Evolutionary conservation across 1,140 invertebrate species (phyloP).

Genomic region (Dendrolimus punctatus): DNA sequence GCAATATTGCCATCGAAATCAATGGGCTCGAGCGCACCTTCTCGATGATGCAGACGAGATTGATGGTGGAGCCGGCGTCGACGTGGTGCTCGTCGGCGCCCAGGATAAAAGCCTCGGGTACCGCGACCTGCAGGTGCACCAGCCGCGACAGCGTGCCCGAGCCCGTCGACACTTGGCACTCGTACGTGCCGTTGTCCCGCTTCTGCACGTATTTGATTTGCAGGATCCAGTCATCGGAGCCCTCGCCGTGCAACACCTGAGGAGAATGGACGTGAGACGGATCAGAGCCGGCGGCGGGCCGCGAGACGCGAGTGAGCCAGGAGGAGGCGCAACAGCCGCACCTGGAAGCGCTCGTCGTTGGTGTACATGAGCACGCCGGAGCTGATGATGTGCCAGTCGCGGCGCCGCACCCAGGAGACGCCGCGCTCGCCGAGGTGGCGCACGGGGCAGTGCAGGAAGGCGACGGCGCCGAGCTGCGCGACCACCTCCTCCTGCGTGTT

Average conservation of each 20-base stretch:
- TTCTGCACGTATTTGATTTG: slow-evolving; percentile 95
- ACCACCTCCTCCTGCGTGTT: slow-evolving; percentile 77
- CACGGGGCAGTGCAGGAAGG: slow-evolving; percentile 83
- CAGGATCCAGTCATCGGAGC: slow-evolving; percentile 86
- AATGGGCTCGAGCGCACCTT: slow-evolving; percentile 73
- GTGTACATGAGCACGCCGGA: slow-evolving; percentile 92
- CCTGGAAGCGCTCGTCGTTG: slow-evolving; percentile 91
- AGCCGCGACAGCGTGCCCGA: slow-evolving; percentile 88
- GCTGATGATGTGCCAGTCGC: slow-evolving; percentile 94
- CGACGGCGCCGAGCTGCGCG: slow-evolving; percentile 85
- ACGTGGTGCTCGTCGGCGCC: slow-evolving; percentile 91
- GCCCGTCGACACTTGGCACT: slow-evolving; percentile 92
- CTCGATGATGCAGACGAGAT: slow-evolving; percentile 92
- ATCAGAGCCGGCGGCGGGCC: no score
- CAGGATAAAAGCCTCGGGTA: slow-evolving; percentile 90
- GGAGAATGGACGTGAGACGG: no score
- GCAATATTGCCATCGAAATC: background rate
- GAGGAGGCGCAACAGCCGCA: slow-evolving; percentile 9
- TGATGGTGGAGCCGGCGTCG: slow-evolving; percentile 90
- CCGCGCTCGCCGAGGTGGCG: slow-evolving; percentile 61
- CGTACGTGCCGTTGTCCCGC: slow-evolving; percentile 93
- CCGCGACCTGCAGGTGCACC: slow-evolving; percentile 89
- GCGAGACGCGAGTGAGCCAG: background rate
- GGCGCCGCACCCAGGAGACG: slow-evolving; percentile 87
- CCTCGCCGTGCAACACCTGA: slow-evolving; percentile 73